A percentile compares a stretch with the other conserved stretches of the same genome.
Conservation (phyloP, 2,113 vertebrate species). For the Lethenteron reissneri region DNA sequence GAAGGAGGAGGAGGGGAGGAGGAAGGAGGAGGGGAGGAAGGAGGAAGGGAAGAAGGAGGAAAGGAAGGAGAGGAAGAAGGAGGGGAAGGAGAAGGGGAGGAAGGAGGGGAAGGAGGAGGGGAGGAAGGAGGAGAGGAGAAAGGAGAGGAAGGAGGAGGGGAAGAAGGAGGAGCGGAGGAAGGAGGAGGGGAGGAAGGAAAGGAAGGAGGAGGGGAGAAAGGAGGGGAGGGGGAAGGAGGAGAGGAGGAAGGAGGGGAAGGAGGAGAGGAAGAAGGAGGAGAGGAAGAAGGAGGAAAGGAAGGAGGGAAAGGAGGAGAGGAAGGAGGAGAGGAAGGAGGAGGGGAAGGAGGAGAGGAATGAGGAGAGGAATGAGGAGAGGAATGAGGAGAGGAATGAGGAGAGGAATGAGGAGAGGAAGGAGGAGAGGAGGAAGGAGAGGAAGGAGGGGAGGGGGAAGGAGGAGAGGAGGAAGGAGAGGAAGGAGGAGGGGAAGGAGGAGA, state of each 20-base stretch:
- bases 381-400: background rate
- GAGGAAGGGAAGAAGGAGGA: background rate
- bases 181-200: background rate
- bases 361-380: background rate
- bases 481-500: background rate
- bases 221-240: background rate
- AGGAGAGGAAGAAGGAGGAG: background rate
- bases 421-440: background rate
- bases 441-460: background rate
- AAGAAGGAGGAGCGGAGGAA: no score
- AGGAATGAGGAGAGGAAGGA: background rate
- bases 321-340: background rate
- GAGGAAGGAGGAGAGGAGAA: background rate
- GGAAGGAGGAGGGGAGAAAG: background rate
- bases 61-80: background rate
- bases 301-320: background rate
- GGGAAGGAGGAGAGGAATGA: background rate
- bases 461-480: rapidly evolving
- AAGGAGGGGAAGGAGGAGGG: background rate
- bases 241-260: background rate
- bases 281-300: background rate
- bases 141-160: background rate
- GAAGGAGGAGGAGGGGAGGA: background rate
- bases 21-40: background rate
- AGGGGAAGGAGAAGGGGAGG: background rate